These are phyloP conservation scores for Sphinx pinastri DNA, from an alignment of 2,888 invertebrate genomes.

Conservation along the genomic window DNA sequence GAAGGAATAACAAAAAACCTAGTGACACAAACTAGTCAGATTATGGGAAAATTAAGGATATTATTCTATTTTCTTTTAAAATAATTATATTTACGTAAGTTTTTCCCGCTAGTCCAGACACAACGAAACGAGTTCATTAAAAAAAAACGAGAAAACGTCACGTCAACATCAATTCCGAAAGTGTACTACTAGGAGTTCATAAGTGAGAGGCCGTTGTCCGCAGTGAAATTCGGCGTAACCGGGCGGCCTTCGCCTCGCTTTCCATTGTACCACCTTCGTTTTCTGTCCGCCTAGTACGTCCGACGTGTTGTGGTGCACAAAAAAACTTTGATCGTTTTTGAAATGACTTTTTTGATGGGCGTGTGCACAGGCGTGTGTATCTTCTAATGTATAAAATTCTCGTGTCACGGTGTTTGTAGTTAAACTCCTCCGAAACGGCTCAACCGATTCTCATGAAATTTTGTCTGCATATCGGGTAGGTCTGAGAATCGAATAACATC, in stretches of 20 bases:
- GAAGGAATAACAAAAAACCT: too few species aligned
- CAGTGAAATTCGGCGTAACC: conserved; percentile 69
- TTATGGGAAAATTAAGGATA: too few species aligned
- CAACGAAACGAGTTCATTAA: neutral
- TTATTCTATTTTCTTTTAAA: too few species aligned
- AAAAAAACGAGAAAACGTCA: neutral
- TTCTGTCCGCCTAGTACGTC: conserved; percentile 62
- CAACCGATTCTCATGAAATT: too few species aligned
- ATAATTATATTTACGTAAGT: too few species aligned
- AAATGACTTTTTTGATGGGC: neutral
- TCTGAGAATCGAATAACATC: too few species aligned
- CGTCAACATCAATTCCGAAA: conserved; percentile 16
- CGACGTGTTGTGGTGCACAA: conserved; percentile 46
- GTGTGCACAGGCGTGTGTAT: neutral
- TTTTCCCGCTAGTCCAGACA: too few species aligned
- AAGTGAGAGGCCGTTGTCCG: conserved; percentile 60
- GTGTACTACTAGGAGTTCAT: conserved; percentile 46
- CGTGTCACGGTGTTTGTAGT: too few species aligned
- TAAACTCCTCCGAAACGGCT: too few species aligned
- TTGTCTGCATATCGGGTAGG: too few species aligned
- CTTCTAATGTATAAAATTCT: too few species aligned
- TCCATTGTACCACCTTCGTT: conserved; percentile 61
- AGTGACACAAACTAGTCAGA: too few species aligned
- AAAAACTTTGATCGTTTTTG: conserved; percentile 42
- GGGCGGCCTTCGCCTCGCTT: conserved; percentile 67